Conservation (phyloP, 2,113 vertebrate species). For the Hypomesus transpacificus region DNA sequence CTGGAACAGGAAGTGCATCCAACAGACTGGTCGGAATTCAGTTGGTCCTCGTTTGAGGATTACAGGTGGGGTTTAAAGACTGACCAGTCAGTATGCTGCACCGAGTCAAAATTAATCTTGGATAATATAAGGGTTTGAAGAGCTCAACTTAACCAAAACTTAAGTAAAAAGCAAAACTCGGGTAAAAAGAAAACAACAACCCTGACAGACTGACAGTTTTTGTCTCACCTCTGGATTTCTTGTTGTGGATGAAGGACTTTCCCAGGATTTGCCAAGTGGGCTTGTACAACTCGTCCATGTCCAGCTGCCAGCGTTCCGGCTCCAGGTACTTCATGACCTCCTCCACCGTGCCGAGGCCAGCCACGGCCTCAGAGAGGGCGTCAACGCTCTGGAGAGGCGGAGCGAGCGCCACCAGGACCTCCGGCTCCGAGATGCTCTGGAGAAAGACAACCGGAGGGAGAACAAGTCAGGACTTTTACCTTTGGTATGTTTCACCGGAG, state of each 20-base stretch:
- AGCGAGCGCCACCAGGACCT: slow-evolving; percentile 66
- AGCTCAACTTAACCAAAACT: not conserved
- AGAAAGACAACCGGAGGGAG: slow-evolving; percentile 34
- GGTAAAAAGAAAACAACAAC: not conserved
- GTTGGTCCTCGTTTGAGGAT: not conserved
- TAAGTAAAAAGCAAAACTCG: not conserved
- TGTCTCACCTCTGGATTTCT: slow-evolving; percentile 86
- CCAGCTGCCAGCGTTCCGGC: slow-evolving; percentile 92
- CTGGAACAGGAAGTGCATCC: slow-evolving; percentile 39
- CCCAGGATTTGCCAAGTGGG: slow-evolving; percentile 90
- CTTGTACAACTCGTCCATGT: slow-evolving; percentile 92
- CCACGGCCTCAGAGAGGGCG: slow-evolving; percentile 79
- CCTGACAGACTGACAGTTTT: not conserved
- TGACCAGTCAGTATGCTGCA: not conserved
- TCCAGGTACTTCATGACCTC: slow-evolving; percentile 96
- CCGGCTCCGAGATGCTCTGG: slow-evolving; percentile 68
- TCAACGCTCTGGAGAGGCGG: slow-evolving; percentile 79
- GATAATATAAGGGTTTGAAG: too few relatives aligned
- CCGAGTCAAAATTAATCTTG: too few relatives aligned
- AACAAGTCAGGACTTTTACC: not conserved
- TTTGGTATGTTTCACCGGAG: not conserved
- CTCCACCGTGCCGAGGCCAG: slow-evolving; percentile 85
- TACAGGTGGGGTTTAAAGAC: not conserved
- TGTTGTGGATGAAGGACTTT: slow-evolving; percentile 89
- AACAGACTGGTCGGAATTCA: not conserved